These are phyloP conservation scores for Yponomeuta cagnagella DNA, from an alignment of 2,888 invertebrate species.

Conservation along the genomic window DNA sequence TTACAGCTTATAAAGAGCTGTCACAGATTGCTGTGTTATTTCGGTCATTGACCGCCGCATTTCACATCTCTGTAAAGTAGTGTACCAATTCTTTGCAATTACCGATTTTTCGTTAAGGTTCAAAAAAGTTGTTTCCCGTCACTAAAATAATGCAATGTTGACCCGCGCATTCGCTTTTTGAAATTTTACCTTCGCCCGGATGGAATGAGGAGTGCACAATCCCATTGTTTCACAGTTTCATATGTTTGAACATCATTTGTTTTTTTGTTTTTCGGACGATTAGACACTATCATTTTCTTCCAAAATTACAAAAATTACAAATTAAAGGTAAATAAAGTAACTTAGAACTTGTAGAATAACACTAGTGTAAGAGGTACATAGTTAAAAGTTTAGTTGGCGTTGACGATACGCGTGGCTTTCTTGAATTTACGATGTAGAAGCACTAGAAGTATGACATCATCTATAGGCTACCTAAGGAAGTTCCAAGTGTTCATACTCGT, in stretches of 20 bases:
- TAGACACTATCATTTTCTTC: slow-evolving; percentile 72
- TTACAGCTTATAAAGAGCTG: slow-evolving; percentile 57
- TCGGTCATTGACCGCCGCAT: slow-evolving; percentile 75
- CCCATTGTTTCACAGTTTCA: slow-evolving; percentile 73
- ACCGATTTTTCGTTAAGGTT: slow-evolving; percentile 62
- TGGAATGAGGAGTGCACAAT: slow-evolving; percentile 74
- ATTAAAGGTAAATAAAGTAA: slow-evolving; percentile 64
- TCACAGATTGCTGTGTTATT: slow-evolving; percentile 69
- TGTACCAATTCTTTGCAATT: slow-evolving; percentile 53
- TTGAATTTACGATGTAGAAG: slow-evolving; percentile 48
- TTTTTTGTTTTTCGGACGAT: slow-evolving; percentile 76
- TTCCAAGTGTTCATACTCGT: not conserved
- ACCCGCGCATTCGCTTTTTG: slow-evolving; percentile 68
- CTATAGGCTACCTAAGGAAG: slow-evolving; percentile 45
- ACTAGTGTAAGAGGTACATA: not conserved
- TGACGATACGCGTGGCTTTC: slow-evolving; percentile 58
- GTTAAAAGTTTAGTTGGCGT: slow-evolving; percentile 30
- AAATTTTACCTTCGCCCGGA: slow-evolving; percentile 67
- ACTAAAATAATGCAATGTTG: slow-evolving; percentile 62
- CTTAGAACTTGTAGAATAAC: not conserved
- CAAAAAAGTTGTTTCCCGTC: slow-evolving; percentile 56
- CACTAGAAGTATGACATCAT: slow-evolving; percentile 57
- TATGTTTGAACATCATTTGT: slow-evolving; percentile 76
- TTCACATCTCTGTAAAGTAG: slow-evolving; percentile 59
- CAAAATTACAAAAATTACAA: slow-evolving; percentile 75